Conservation (phyloP, 2,797 vertebrate genomes). For the Moxostoma hubbsi region DNA sequence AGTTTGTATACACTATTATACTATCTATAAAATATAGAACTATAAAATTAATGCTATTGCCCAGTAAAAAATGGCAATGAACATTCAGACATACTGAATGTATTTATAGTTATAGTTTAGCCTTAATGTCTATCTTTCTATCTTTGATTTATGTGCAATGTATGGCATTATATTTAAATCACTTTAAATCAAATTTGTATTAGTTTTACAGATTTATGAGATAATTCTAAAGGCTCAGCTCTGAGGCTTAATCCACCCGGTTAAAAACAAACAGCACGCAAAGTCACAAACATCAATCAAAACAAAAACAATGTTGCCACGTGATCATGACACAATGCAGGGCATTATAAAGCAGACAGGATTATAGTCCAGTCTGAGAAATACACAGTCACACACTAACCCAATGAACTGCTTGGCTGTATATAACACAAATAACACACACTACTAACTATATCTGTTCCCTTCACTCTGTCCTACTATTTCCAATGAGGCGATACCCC, state of each 20-base stretch:
- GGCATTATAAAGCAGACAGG: constrained; percentile 47
- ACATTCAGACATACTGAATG: not conserved
- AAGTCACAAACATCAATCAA: constrained; percentile 12
- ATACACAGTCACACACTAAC: constrained; percentile 52
- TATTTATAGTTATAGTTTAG: too few relatives aligned
- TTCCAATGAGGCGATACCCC: not conserved
- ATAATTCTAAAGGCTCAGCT: not conserved
- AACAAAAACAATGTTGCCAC: constrained; percentile 51
- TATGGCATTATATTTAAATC: not conserved
- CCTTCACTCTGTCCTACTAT: not conserved
- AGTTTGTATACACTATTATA: too few relatives aligned
- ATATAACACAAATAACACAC: not conserved
- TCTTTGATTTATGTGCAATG: not conserved
- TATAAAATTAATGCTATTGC: not conserved
- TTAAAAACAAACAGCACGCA: constrained; percentile 9
- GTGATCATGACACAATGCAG: constrained; percentile 43
- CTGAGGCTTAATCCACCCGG: not conserved
- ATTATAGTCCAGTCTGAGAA: constrained; percentile 46
- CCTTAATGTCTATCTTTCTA: too few relatives aligned
- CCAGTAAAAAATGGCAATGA: not conserved
- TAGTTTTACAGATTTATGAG: not conserved
- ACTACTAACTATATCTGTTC: not conserved
- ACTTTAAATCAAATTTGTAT: constrained; percentile 8
- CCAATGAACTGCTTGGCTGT: constrained; percentile 51
- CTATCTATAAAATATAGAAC: too few relatives aligned